Evolutionary conservation across 35 echinoderm and acorn worm species (phyloP), one percentile per base, ranked within the genome.

Genomic region (Apostichopus japonicus): DNA sequence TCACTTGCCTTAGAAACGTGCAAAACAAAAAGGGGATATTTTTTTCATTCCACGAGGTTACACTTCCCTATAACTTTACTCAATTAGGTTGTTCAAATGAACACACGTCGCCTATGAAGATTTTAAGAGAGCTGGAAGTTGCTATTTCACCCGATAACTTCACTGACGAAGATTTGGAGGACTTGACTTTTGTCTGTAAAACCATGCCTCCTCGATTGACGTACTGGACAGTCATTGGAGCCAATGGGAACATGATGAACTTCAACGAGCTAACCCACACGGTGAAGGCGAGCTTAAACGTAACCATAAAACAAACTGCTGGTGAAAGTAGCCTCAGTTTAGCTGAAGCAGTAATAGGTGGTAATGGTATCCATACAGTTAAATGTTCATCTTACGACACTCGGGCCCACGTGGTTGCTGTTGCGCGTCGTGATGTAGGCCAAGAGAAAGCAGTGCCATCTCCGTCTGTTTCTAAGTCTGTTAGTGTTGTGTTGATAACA

Each of bases 331-430:
- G 8, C 44, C 54, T 83, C 16, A 6, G 54, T 1, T 53, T 83
- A 83, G 15, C 5, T 17, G 79, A 83, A 16, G 51, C 44, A 10
- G 19, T 15, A 54, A 24, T 51, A 52, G 79, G 79, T 54, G 52
- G 52, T 4, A 83, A 83, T 83, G 79, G 79, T 8, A 83, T 83
- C 15, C 24, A 54, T 10, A 83, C 54, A 51, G 19, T 83, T 9
- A 83, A 19, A 53, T 83, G 79, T 17, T 83, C 79, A 14, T 54
- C 79, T 6, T 83, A 83, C 79, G 79, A 83, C 15, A 83, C 79
- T 6, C 33, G 19, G 8, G 79, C 79, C 33, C 52, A 15, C 8
- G 79, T 55, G 15, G 44, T 83, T 83, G 79, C 15, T 83, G 7
- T 51, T 6, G 2, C 54, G 7, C 79, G 15, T 67, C 63, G 63